phyloP scores from a whole-genome alignment of 2,888 invertebrate species.

The Bombylius major region DNA sequence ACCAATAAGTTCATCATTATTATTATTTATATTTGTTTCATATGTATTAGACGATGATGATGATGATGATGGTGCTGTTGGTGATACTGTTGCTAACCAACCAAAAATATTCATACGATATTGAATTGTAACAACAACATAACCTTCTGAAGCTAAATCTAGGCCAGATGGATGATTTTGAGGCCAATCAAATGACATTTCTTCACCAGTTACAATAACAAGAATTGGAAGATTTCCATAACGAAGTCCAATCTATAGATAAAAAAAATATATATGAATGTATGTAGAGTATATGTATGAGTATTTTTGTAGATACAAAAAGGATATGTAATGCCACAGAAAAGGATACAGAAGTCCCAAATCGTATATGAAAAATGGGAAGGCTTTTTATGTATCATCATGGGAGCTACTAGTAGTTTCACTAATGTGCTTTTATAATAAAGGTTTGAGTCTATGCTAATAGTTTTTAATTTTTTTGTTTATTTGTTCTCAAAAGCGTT shows the following conservation, averaged over 20 bases:
- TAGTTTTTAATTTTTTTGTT: too few relatives aligned
- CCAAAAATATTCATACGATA: constrained; percentile 60
- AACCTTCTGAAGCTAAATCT: constrained; percentile 56
- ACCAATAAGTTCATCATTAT: constrained; percentile 42
- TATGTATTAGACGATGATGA: constrained; percentile 35
- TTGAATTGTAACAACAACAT: constrained; percentile 56
- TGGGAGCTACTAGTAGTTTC: too few relatives aligned
- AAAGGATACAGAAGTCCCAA: too few relatives aligned
- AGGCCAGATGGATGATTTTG: constrained; percentile 48
- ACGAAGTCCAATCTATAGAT: constrained; percentile 26
- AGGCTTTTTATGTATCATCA: too few relatives aligned
- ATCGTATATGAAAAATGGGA: too few relatives aligned
- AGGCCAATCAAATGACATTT: constrained; percentile 54
- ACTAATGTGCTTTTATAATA: too few relatives aligned
- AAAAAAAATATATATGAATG: background rate
- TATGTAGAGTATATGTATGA: background rate
- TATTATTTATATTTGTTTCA: constrained; percentile 34
- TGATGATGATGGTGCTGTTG: background rate
- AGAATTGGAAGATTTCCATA: constrained; percentile 49
- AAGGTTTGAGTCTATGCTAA: too few relatives aligned
- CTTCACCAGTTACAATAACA: constrained; percentile 35
- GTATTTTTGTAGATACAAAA: too few relatives aligned
- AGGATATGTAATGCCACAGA: too few relatives aligned
- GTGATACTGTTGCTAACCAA: constrained; percentile 37
- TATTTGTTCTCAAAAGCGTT: too few relatives aligned